A percentile compares a stretch with the other conserved stretches of the same genome.
Evolutionary conservation across 2,797 vertebrate species (phyloP).

Genomic region (Phoxinus dragarum): DNA sequence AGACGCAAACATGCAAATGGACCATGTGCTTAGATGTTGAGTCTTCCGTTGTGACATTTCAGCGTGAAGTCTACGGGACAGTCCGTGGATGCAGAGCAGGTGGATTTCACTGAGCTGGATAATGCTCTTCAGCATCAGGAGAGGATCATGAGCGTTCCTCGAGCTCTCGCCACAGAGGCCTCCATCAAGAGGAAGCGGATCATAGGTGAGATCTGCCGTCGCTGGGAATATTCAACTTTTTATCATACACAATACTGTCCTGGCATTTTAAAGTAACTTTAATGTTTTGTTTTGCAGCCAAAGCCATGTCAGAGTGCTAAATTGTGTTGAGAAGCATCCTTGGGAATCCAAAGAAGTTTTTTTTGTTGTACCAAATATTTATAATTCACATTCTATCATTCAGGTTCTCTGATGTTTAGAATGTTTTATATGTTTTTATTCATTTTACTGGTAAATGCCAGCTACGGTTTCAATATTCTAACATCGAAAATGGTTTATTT

Average conservation of each 20-base stretch:
- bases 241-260: background rate
- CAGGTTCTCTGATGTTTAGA: background rate
- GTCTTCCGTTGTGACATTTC: slow-evolving; percentile 19
- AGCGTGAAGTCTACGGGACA: slow-evolving; percentile 85
- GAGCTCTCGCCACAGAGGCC: slow-evolving; percentile 89
- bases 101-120: slow-evolving; percentile 84
- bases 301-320: slow-evolving; percentile 81
- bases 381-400: slow-evolving; percentile 26
- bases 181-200: slow-evolving; percentile 93
- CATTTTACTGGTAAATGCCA: background rate
- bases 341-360: background rate
- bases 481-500: background rate
- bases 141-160: slow-evolving; percentile 91
- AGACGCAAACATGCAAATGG: background rate
- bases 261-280: background rate
- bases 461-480: background rate
- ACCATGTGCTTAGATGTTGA: background rate
- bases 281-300: slow-evolving; percentile 75
- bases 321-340: slow-evolving; percentile 5
- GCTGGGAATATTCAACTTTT: background rate
- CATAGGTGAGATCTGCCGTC: slow-evolving; percentile 80
- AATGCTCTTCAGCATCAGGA: slow-evolving; percentile 88
- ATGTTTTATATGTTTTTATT: slow-evolving; percentile 10
- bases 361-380: slow-evolving; percentile 27
- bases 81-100: slow-evolving; percentile 69